Evolutionary conservation across 2,797 vertebrate genomes (phyloP).

Genomic region (Neopelma chrysocephalum): DNA sequence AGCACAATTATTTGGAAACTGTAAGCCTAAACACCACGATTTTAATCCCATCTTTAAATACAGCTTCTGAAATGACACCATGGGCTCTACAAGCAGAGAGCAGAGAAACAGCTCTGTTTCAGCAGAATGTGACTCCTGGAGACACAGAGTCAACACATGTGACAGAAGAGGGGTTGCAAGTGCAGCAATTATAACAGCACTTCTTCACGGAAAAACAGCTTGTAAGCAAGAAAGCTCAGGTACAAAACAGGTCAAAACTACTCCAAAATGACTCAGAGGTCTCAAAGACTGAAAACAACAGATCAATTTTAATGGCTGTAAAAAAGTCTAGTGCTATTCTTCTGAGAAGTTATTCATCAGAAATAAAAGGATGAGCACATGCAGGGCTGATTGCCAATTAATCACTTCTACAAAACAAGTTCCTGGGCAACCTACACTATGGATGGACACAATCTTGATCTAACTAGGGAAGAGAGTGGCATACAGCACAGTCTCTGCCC

Average conservation of each 20-base stretch:
- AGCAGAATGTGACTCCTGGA: background rate
- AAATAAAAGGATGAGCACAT: background rate
- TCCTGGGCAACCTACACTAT: background rate
- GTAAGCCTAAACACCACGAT: background rate
- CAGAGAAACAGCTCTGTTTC: background rate
- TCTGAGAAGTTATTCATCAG: background rate
- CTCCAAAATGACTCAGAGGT: background rate
- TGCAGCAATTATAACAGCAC: background rate
- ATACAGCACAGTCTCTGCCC: background rate
- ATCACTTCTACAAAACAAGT: background rate
- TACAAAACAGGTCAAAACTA: background rate
- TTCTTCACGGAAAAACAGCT: background rate
- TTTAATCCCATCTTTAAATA: background rate
- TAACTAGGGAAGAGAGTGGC: background rate
- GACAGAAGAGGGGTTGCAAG: background rate
- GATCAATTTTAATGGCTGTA: background rate
- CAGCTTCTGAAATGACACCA: background rate
- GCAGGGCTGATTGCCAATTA: background rate
- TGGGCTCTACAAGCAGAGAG: background rate
- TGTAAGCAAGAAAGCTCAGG: constrained; percentile 4
- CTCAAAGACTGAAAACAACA: background rate
- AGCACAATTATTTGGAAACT: background rate
- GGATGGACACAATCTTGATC: background rate
- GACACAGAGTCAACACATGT: background rate
- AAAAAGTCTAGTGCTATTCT: background rate